These are phyloP conservation scores for Drosophila niveifrons DNA, from an alignment of 2,888 invertebrate species.

Conservation along the genomic window DNA sequence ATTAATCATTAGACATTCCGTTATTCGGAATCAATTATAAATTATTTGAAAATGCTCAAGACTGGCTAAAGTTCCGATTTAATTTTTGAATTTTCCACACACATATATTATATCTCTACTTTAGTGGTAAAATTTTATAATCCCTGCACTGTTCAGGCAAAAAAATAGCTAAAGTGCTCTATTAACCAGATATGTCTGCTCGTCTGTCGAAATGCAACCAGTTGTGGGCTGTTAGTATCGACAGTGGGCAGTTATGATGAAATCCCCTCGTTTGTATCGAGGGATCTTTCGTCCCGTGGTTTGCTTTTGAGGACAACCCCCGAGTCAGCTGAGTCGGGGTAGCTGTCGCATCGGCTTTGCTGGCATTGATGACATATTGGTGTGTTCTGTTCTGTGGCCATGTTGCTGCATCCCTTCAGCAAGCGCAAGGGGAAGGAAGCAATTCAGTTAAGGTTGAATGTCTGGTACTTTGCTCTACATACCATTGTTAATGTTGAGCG, in stretches of 20 bases:
- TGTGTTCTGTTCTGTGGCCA: conserved; percentile 48
- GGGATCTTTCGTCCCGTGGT: conserved; percentile 12
- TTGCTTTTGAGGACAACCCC: conserved; percentile 41
- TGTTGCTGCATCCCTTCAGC: conserved; percentile 43
- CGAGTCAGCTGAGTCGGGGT: conserved; percentile 15
- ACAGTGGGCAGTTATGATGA: conserved; percentile 49
- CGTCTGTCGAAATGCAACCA: conserved; percentile 12
- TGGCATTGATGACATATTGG: conserved; percentile 80
- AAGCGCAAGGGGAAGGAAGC: neutral
- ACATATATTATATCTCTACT: neutral
- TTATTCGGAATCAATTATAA: no score
- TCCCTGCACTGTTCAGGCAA: neutral
- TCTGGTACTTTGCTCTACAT: conserved; percentile 73
- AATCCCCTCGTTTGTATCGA: conserved; percentile 71
- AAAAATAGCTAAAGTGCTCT: neutral
- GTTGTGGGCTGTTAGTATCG: conserved; percentile 38
- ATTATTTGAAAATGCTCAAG: no score
- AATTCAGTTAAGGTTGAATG: conserved; percentile 10
- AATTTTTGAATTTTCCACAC: no score
- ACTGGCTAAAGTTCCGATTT: no score
- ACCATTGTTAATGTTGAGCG: conserved; percentile 66
- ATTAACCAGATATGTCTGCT: neutral
- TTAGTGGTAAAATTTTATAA: neutral
- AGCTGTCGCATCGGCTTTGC: conserved; percentile 36
- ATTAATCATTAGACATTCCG: neutral